Conservation (phyloP, 2,888 invertebrate species). For the Thelaira solivaga region DNA sequence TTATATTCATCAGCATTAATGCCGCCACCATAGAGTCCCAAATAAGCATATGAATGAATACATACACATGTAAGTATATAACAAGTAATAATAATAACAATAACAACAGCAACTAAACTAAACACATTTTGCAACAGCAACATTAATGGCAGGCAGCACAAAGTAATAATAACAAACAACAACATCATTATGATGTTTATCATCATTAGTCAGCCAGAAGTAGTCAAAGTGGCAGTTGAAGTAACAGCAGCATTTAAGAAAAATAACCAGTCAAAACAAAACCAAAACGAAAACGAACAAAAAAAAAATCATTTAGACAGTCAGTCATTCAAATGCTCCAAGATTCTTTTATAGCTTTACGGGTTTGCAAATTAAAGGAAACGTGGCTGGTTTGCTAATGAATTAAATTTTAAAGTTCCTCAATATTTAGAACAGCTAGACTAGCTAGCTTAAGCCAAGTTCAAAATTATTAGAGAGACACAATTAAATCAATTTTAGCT, state of each 20-base stretch:
- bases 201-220: conserved; percentile 40
- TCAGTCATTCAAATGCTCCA: conserved; percentile 46
- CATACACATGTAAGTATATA: not conserved
- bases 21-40: conserved; percentile 43
- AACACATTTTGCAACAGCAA: conserved; percentile 6
- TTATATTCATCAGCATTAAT: conserved; percentile 47
- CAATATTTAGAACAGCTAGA: too few relatives aligned
- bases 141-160: conserved; percentile 29
- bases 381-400: conserved; percentile 6
- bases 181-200: conserved; percentile 30
- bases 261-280: conserved; percentile 14
- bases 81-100: not conserved
- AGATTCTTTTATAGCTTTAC: conserved; percentile 1
- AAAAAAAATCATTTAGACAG: conserved; percentile 45
- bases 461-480: too few relatives aligned
- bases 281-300: conserved; percentile 9
- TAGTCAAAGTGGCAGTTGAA: conserved; percentile 34
- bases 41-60: conserved; percentile 3
- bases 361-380: not conserved
- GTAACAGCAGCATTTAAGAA: conserved; percentile 30
- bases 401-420: too few relatives aligned
- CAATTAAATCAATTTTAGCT: too few relatives aligned
- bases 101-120: conserved; percentile 31
- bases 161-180: conserved; percentile 23
- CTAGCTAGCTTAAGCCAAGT: too few relatives aligned